Evolutionary conservation across 2,888 invertebrate genomes (phyloP).

Genomic region (Melikaiella ostensackeni): DNA sequence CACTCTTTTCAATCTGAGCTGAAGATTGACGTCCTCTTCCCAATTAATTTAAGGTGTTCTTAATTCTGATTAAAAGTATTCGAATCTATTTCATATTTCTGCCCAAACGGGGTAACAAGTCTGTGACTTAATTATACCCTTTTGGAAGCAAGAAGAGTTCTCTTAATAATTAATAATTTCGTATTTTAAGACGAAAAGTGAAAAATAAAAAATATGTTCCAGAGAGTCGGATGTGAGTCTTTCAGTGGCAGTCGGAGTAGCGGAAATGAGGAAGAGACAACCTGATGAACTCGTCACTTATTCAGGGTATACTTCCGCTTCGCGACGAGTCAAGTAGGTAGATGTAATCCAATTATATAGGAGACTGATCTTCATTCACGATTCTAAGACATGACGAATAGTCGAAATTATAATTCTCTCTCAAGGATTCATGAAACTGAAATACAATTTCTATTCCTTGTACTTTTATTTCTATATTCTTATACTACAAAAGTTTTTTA

Average conservation of each 20-base stretch:
- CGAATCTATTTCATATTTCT: conserved; percentile 9
- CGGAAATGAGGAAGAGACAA: conserved; percentile 72
- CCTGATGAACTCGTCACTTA: conserved; percentile 70
- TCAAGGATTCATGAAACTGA: not conserved
- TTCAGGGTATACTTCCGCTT: conserved; percentile 67
- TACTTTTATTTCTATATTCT: not conserved
- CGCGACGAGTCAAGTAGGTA: conserved; percentile 51
- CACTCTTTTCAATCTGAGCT: not conserved
- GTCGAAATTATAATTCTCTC: conserved; percentile 47
- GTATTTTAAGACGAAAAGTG: conserved; percentile 50
- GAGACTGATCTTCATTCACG: conserved; percentile 46
- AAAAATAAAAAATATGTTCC: conserved; percentile 57
- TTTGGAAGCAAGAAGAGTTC: conserved; percentile 19
- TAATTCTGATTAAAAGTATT: too few species aligned
- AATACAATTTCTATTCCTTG: not conserved
- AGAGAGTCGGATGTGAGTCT: conserved; percentile 63
- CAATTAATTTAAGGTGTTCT: too few species aligned
- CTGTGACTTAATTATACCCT: conserved; percentile 40
- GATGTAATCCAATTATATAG: conserved; percentile 50
- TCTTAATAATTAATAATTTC: conserved; percentile 64
- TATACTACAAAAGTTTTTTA: too few species aligned
- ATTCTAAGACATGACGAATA: conserved; percentile 60
- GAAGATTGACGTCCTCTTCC: too few species aligned
- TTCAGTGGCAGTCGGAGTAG: conserved; percentile 54
- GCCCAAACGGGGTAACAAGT: not conserved